Evolutionary conservation across 2,888 invertebrate species (phyloP).

Genomic region (Cantharis lateralis): DNA sequence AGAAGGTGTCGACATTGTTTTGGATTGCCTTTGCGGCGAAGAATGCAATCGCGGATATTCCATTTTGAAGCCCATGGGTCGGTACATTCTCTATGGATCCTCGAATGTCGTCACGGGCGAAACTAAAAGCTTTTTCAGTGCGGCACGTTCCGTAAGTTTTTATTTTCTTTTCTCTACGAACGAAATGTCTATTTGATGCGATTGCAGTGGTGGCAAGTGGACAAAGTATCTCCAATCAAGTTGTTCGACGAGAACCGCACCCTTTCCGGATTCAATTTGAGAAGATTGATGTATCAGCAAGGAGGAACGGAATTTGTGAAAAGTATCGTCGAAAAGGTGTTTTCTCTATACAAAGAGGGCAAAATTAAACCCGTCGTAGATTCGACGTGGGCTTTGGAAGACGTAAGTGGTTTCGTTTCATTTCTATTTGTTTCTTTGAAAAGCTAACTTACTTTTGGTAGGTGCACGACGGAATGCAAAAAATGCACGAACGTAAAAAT

Average conservation of each 20-base stretch:
- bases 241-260: constrained; percentile 88
- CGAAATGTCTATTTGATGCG: background rate
- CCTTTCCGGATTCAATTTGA: constrained; percentile 80
- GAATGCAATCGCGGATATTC: constrained; percentile 85
- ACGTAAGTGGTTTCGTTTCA: constrained; percentile 64
- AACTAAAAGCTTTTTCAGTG: constrained; percentile 89
- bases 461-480: constrained; percentile 90
- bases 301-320: constrained; percentile 73
- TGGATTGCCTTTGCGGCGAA: constrained; percentile 88
- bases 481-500: constrained; percentile 90
- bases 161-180: background rate
- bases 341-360: constrained; percentile 75
- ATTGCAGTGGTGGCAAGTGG: constrained; percentile 87
- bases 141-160: constrained; percentile 81
- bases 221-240: constrained; percentile 87
- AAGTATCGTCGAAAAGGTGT: constrained; percentile 72
- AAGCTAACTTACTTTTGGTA: constrained; percentile 44
- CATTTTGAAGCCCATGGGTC: constrained; percentile 85
- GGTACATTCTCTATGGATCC: constrained; percentile 85
- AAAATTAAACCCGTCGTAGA: constrained; percentile 83
- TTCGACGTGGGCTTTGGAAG: constrained; percentile 86
- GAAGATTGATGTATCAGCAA: constrained; percentile 81
- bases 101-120: constrained; percentile 89
- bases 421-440: background rate
- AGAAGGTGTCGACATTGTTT: constrained; percentile 82